Evolutionary conservation across 1,140 invertebrate species (phyloP).

Genomic region (Drosophila aff.): DNA sequence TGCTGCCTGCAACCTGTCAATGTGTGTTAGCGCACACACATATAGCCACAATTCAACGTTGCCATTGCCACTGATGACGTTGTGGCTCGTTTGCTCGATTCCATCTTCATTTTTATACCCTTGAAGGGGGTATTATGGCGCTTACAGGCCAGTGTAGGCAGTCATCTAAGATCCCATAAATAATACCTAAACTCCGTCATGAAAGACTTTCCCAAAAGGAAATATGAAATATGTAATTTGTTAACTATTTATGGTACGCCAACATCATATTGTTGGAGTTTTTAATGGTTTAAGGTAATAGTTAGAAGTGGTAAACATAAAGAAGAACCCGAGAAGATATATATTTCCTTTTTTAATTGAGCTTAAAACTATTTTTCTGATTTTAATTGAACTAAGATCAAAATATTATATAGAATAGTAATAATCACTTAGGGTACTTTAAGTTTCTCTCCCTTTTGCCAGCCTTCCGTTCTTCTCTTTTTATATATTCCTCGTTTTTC

Average conservation of each 20-base stretch:
- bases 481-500: conserved; percentile 29
- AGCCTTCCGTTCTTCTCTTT: not conserved
- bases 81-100: conserved; percentile 21
- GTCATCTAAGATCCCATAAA: conserved; percentile 3
- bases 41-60: conserved; percentile 18
- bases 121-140: conserved; percentile 10
- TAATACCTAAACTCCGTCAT: not conserved
- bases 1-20: conserved; percentile 32
- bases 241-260: not conserved
- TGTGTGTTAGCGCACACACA: conserved; percentile 11
- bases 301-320: not conserved
- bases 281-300: not conserved
- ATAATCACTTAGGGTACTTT: not conserved
- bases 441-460: not conserved
- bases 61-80: conserved; percentile 61
- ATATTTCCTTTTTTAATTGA: not conserved
- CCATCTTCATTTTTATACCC: conserved; percentile 16
- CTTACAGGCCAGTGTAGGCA: not conserved
- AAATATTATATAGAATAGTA: not conserved
- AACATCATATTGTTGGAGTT: not conserved
- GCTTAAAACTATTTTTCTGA: no score
- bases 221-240: not conserved
- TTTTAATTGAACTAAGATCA: not conserved
- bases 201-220: not conserved
- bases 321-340: not conserved